These are phyloP conservation scores for Papilio polytes DNA, from an alignment of 1,140 invertebrate species.

Conservation along the genomic window DNA sequence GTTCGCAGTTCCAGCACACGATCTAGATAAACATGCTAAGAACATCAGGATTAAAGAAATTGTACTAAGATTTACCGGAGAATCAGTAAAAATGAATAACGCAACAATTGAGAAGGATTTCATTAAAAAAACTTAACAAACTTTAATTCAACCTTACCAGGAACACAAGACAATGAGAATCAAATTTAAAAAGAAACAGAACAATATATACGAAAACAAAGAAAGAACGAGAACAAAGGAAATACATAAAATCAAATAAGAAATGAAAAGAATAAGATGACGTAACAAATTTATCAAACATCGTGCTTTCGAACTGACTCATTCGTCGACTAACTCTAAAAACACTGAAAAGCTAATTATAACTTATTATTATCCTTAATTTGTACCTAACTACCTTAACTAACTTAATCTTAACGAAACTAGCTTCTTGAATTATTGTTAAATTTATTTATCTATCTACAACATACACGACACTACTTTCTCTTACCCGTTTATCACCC, in stretches of 20 bases:
- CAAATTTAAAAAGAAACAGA: background rate
- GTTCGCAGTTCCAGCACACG: constrained; percentile 69
- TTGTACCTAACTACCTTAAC: constrained; percentile 59
- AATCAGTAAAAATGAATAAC: constrained; percentile 21
- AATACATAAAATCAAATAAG: constrained; percentile 34
- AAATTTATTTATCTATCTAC: constrained; percentile 76
- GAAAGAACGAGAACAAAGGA: constrained; percentile 29
- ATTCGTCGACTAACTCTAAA: constrained; percentile 84
- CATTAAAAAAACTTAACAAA: background rate
- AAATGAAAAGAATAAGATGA: constrained; percentile 38
- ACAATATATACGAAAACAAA: constrained; percentile 17
- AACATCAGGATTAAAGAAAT: constrained; percentile 28
- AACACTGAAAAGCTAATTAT: constrained; percentile 83
- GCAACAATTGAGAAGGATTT: background rate
- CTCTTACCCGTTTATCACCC: constrained; percentile 77
- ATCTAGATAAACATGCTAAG: constrained; percentile 72
- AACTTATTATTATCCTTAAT: constrained; percentile 61
- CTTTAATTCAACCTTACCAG: background rate
- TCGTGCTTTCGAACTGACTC: constrained; percentile 74
- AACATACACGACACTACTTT: constrained; percentile 66
- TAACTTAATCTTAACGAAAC: constrained; percentile 67
- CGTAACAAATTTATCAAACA: constrained; percentile 78
- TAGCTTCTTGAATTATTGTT: constrained; percentile 75
- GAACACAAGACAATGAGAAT: background rate
- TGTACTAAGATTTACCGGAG: constrained; percentile 34